Percentiles rank a stretch among this genome's conserved stretches.
phyloP scores from a whole-genome alignment of 2,888 invertebrate genomes.

The Pollenia amentaria region DNA sequence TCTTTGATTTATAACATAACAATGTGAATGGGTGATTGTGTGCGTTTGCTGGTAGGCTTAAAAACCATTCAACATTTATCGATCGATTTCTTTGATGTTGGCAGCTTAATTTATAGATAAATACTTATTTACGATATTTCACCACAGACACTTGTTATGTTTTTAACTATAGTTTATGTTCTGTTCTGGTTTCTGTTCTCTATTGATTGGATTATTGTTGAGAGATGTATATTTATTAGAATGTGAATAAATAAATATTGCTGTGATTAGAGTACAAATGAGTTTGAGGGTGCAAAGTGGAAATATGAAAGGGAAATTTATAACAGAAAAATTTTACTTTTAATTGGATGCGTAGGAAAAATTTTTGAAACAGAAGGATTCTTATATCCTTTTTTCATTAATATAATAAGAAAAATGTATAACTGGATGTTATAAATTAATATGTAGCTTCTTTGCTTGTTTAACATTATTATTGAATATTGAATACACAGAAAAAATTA shows the following conservation, averaged over 20 bases:
- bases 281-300: background rate
- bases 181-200: background rate
- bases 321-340: background rate
- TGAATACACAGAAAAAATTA: no score
- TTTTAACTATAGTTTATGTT: background rate
- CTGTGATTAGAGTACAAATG: background rate
- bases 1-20: constrained; percentile 32
- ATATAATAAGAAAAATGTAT: background rate
- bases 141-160: constrained; percentile 1
- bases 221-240: background rate
- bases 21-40: background rate
- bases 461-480: no score
- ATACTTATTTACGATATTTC: constrained; percentile 16
- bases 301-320: no score
- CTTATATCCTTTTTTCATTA: no score
- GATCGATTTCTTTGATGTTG: background rate
- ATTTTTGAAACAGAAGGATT: no score
- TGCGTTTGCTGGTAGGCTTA: background rate
- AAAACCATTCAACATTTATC: background rate
- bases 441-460: no score
- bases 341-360: no score
- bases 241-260: background rate
- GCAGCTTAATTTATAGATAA: constrained; percentile 20
- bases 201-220: constrained; percentile 16
- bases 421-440: background rate